Base-by-base conservation (phyloP, 2,888 invertebrate genomes). In the Tetropium fuscum region DNA sequence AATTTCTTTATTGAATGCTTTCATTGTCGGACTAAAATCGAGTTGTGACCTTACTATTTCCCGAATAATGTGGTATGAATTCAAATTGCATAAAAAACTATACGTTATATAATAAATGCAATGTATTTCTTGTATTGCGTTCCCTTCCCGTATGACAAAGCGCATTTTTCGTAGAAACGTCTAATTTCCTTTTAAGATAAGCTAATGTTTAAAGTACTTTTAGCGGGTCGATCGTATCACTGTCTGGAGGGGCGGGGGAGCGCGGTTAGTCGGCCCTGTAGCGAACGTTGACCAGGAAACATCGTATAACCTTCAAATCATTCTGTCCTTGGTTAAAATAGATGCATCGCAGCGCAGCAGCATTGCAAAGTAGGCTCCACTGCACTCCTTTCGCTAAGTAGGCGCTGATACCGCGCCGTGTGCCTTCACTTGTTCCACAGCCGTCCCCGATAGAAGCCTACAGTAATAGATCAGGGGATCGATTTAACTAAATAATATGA, bases 261-360 rank as follows among this genome's bases (percentile, higher is more conserved):
- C 11, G 47, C 18, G 45, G 32, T 34, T 19, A 60, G 59, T 60
- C 59, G 63, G 68, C 62, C 66, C 67, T 63, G 64, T 63, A 63
- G 69, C 70, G 75, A 76, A 73, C 74, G 68, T 75, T 76, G 76
- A 75, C 76, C 75, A 76, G 75, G 73, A 76, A 75, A 72, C 74
- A 68, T 64, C 68, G 68, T 63, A 60, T 71, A 74, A 74, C 75
- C 76, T 76, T 76, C 76, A 74, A 74, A 73, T 71, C 66, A 62
- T 68, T 66, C 65, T 75, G 74, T 75, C 74, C 74, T 75, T 75
- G 74, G 71, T 68, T 60, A 70, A 72, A 73, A 73, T 73, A 73
- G 73, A 72, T 71, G 70, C 71, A 68, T 60, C 60, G 67, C 60
- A 43, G 53, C 61, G 60, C 58, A 30, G 45, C 51, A 59, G 34